Evolutionary conservation across 2,888 invertebrate genomes (phyloP).

Genomic region (Venusia cambrica): DNA sequence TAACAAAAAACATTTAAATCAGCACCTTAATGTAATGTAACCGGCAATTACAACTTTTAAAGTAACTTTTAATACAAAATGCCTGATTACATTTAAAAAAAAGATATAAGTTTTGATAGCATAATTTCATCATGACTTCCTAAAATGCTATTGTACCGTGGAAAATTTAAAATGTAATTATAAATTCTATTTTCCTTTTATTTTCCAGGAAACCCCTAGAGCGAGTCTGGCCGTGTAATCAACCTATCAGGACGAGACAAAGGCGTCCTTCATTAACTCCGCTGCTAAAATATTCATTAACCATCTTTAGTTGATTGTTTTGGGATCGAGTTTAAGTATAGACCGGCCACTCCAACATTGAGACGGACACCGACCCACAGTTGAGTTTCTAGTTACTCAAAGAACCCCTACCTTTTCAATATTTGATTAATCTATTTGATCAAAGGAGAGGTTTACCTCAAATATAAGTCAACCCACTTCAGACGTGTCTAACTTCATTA

Average conservation of each 20-base stretch:
- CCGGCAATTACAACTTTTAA: too few species aligned
- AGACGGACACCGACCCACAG: conserved; percentile 14
- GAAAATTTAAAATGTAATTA: too few species aligned
- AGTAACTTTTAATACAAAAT: too few species aligned
- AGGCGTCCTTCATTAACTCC: conserved; percentile 69
- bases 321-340: conserved; percentile 25
- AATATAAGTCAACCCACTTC: not conserved
- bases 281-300: conserved; percentile 73
- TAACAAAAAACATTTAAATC: too few species aligned
- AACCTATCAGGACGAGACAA: conserved; percentile 65
- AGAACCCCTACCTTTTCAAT: conserved; percentile 5
- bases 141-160: too few species aligned
- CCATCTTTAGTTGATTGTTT: conserved; percentile 44
- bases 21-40: too few species aligned
- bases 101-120: not conserved
- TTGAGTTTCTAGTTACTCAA: not conserved
- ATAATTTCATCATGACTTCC: too few species aligned
- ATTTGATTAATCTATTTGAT: conserved; percentile 8
- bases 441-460: conserved; percentile 13
- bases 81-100: conserved; percentile 2
- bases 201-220: conserved; percentile 12
- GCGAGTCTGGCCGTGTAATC: conserved; percentile 46
- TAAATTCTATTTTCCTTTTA: conserved; percentile 1
- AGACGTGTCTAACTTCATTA: conserved; percentile 2
- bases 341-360: conserved; percentile 28